Evolutionary conservation across 2,888 invertebrate genomes (phyloP), one percentile per base, ranked within the genome.

Genomic region (Unio pictorum): DNA sequence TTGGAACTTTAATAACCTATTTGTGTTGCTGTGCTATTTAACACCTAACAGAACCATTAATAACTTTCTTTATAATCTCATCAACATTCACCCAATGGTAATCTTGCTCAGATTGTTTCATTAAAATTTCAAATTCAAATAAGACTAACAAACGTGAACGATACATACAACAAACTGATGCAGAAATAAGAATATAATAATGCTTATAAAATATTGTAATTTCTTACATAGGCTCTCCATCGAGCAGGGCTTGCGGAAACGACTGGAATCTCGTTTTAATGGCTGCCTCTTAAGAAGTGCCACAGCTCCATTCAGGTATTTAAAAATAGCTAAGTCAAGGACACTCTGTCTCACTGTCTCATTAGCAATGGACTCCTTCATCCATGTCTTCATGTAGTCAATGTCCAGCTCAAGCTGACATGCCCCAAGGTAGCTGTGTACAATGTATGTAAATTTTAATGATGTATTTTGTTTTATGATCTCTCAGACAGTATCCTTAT

Each of bases 371-470:
- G 75, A 76, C 55, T 76, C 75, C 61, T 79, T 72, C 34, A 89
- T 75, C 85, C 88, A 87, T 15, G 79, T 73, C 66, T 78, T 77
- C 62, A 88, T 75, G 72, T 76, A 84, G 20, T 74, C 74, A 56
- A 88, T 83, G 80, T 89, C 89, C 30, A 80, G 64, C 58, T 86
- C 81, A 34, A 89, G 83, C 75, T 88, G 89, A 66, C 82, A 83
- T 7, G 89, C 89, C n/a, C 89, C 89, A 62, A 78, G 72, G 63
- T 85, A 79, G 72, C 89, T 89, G 81, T 4, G 82, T 72, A n/a
- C 70, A 57, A 69, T 54, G 57, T 56, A 26, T 5, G 20, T 20
- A 23, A 4, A 20, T 23, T 54, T 15, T 45, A 66, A 23, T 45
- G 26, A 59, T 60, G 26, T 3, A 28, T 20, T 64, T 20, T 54